A percentile compares a stretch with the other conserved stretches of the same genome.
Conservation (phyloP, 2,888 invertebrate species). For the Calameuta filiformis region DNA sequence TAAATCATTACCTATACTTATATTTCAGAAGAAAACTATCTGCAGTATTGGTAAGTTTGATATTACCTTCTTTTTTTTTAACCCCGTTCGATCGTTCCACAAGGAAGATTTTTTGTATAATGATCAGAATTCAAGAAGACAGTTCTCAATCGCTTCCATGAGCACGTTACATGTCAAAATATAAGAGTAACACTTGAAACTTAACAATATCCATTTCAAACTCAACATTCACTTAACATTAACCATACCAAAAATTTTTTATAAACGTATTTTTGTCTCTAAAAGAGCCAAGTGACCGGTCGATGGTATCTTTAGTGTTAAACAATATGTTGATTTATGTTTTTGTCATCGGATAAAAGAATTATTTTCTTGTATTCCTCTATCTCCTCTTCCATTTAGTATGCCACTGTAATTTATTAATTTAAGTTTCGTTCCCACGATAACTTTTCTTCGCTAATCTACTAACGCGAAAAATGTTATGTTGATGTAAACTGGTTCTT, state of each 20-base stretch:
- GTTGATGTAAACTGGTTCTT: neutral
- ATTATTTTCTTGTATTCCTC: neutral
- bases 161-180: neutral
- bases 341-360: neutral
- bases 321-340: neutral
- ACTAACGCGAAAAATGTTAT: neutral
- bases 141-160: neutral
- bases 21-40: constrained; percentile 59
- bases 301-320: too few species aligned
- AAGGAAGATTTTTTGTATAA: constrained; percentile 32
- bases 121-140: neutral
- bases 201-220: neutral
- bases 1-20: constrained; percentile 53
- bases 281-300: too few species aligned
- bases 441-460: neutral
- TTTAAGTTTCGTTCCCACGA: neutral
- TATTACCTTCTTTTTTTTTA: constrained; percentile 30
- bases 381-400: neutral
- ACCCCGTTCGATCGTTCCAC: constrained; percentile 34
- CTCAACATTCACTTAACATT: neutral
- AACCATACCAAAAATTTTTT: too few species aligned
- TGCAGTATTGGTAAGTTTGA: constrained; percentile 53
- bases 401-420: too few species aligned
- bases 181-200: neutral
- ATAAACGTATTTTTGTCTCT: too few species aligned